Conservation (phyloP, 2,888 invertebrate species). For the Apodemia zela region DNA sequence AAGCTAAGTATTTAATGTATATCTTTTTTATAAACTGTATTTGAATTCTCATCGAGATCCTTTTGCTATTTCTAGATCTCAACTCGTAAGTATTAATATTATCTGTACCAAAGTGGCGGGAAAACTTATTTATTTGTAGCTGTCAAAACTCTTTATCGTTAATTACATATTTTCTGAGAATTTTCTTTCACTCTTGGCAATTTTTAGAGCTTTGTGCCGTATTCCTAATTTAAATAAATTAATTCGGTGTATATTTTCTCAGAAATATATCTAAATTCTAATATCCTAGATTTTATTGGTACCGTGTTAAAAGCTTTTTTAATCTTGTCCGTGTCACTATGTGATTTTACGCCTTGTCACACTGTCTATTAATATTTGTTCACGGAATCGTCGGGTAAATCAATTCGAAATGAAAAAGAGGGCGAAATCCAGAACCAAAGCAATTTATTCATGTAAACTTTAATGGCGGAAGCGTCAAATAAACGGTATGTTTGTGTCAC, state of each 20-base stretch:
- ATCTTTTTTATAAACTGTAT: too few species aligned
- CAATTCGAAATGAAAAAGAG: conserved; percentile 9
- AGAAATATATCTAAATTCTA: neutral
- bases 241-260: neutral
- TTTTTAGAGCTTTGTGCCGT: too few species aligned
- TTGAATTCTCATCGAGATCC: too few species aligned
- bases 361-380: conserved; percentile 3
- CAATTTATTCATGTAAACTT: conserved; percentile 10
- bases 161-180: too few species aligned
- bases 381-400: conserved; percentile 10
- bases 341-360: conserved; percentile 4
- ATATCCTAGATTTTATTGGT: conserved; percentile 11
- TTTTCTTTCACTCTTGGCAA: too few species aligned
- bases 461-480: conserved; percentile 8
- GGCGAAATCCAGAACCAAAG: neutral
- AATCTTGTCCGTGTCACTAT: neutral
- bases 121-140: too few species aligned
- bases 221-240: too few species aligned
- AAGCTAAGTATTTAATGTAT: too few species aligned
- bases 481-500: neutral
- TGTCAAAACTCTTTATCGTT: too few species aligned
- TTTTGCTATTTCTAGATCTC: too few species aligned
- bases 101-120: too few species aligned
- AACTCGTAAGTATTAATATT: too few species aligned
- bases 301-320: conserved; percentile 12